Evolutionary conservation across 2,888 invertebrate species (phyloP).

Genomic region (Drosophila formosana): DNA sequence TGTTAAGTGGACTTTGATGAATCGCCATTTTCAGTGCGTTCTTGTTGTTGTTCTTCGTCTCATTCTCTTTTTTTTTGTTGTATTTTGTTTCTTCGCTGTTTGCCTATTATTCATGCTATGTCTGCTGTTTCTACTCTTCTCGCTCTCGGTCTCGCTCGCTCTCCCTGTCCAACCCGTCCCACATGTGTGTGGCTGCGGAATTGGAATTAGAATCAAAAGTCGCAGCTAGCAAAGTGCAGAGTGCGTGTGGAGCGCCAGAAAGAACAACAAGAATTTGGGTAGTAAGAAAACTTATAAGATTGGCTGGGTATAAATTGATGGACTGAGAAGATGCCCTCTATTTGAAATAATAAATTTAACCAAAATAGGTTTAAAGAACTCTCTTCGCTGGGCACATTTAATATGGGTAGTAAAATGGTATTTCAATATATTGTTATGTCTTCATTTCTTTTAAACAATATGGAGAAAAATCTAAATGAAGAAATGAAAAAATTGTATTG

Average conservation of each 20-base stretch:
- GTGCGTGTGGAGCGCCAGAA: conserved; percentile 60
- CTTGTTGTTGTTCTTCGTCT: conserved; percentile 11
- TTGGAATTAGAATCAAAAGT: conserved; percentile 60
- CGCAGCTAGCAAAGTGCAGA: conserved; percentile 68
- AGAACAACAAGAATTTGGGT: conserved; percentile 15
- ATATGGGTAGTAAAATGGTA: no score
- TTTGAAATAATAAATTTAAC: neutral
- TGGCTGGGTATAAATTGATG: neutral
- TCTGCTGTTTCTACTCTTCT: conserved; percentile 17
- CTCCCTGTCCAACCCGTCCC: conserved; percentile 13
- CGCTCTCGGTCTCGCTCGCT: neutral
- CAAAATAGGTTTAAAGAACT: neutral
- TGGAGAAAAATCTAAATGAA: no score
- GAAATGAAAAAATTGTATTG: no score
- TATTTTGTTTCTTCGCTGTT: conserved; percentile 27
- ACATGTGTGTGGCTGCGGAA: conserved; percentile 39
- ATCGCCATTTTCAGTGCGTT: conserved; percentile 72
- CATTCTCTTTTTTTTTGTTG: neutral
- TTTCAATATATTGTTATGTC: no score
- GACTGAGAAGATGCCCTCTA: neutral
- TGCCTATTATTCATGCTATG: conserved; percentile 73
- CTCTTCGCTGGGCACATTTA: no score
- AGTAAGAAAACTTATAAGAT: conserved; percentile 8
- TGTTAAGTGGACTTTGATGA: conserved; percentile 81
- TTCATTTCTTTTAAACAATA: no score